Evolutionary conservation across 2,888 invertebrate species (phyloP), one percentile per base, ranked within the genome.

Genomic region (Graphium colonna): DNA sequence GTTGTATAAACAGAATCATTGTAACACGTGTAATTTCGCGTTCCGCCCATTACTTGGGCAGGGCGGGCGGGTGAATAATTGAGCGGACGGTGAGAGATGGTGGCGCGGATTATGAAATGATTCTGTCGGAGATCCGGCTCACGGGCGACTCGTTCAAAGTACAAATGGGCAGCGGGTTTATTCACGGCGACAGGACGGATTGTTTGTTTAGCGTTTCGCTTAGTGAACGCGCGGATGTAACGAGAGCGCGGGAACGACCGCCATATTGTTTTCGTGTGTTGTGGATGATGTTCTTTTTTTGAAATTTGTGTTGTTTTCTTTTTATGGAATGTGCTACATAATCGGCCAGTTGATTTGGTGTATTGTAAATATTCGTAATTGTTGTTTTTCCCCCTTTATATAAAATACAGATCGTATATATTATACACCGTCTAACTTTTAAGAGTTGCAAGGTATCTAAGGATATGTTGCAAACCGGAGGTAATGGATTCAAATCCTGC

Each of bases 1-100:
- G 9, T 1, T 1, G 75, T 73, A 79, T 79, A 81, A 84, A 82
- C 83, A 79, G 72, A 70, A 82, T 82, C 80, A 84, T 85, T 79
- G 84, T 84, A 75, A 80, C 82, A 83, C 81, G 82, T 82, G 86
- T 84, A 83, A 83, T 82, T 79, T 79, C 75, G 70, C 75, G 72
- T 79, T 78, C 79, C 80, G 75, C 74, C 31, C 84, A 80, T 87
- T 84, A 85, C 83, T 82, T 74, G 71, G 73, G 74, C 77, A 77
- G 70, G 47, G 56, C 58, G 66, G 58, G 60, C 62, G 64, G 67
- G 76, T 86, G 82, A 86, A 84, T 86, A 84, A 86, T 84, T 83
- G 79, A 83, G 78, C 73, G 68, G 67, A 66, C 62, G 62, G 74
- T 78, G 81, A 81, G 78, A 81, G 80, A 82, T 80, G 80, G 76